Base-by-base conservation (phyloP, 2,888 invertebrate species). In the Polymixis flavicincta region DNA sequence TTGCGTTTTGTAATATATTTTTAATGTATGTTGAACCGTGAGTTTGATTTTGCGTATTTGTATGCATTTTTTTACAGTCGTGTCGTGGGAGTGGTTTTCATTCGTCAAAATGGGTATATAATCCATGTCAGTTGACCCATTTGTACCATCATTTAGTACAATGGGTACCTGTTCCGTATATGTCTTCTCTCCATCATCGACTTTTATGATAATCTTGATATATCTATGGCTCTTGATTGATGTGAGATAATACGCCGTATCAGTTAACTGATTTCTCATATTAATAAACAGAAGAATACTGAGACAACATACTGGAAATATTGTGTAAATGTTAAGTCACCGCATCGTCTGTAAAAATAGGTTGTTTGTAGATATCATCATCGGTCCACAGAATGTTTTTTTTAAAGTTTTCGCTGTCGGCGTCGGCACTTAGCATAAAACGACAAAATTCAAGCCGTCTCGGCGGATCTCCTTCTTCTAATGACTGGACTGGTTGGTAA, bases 131-230 rank as follows among this genome's bases (percentile, higher is more conserved):
- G 11, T 55, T 28, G 37, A 22, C 25, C 6, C 22, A 45, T 65
- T 91, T 48, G 92, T 92, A 63, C 92, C 93, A 83, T 94, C 93
- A 78, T 93, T 91, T 0, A 92, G 87, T 93, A 22, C 74, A 22
- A 79, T 50, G 0, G 80, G 78, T 66, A 93, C 87, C 45, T 92
- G 87, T 80, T 94, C 93, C 71, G 89, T 72, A 25, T 65, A 69
- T 74, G 80, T 89, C 19, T 94, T 93, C 17, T 95, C 94, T 64
- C 91, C 98, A 69, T 74, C 32, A 17, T 80, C 74, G 80, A 98
- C 95, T 92, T 98, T 98, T 69, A 97, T 94, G 86, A 98, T 95
- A 85, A 93, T 94, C 77, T 93, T 93, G 75, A 95, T 90, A 85
- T 93, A 95, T 82, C 94, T 93, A 79, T 93, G 92, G 83, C 89